Conservation (phyloP, 2,113 vertebrate genomes). For the Istiophorus platypterus region DNA sequence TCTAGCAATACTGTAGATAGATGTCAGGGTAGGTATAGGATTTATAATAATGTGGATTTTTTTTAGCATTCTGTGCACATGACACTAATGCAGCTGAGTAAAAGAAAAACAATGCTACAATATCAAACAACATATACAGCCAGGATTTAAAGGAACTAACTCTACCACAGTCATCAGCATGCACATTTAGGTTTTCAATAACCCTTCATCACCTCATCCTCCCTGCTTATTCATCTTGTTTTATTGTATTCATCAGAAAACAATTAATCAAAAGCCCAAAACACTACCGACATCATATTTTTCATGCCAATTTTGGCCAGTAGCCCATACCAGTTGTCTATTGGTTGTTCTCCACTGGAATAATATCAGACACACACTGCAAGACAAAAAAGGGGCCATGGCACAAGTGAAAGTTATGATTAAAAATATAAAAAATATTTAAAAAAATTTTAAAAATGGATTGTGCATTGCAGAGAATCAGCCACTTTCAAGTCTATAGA, state of each 20-base stretch:
- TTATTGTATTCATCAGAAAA: slow-evolving; percentile 41
- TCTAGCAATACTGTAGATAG: slow-evolving; percentile 31
- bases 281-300: slow-evolving; percentile 5
- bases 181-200: slow-evolving; percentile 56
- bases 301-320: slow-evolving; percentile 31
- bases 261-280: slow-evolving; percentile 57
- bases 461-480: slow-evolving; percentile 58
- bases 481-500: slow-evolving; percentile 56
- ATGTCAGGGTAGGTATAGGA: slow-evolving; percentile 14
- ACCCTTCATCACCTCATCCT: slow-evolving; percentile 7
- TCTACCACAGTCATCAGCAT: slow-evolving; percentile 68
- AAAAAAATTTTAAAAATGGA: not conserved
- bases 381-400: slow-evolving; percentile 31
- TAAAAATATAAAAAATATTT: slow-evolving; percentile 14
- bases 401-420: slow-evolving; percentile 13
- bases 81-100: slow-evolving; percentile 50
- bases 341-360: slow-evolving; percentile 31
- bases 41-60: slow-evolving; percentile 19
- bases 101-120: slow-evolving; percentile 41
- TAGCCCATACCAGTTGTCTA: slow-evolving; percentile 26
- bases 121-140: slow-evolving; percentile 64
- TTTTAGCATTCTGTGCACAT: slow-evolving; percentile 55
- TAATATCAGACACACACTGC: slow-evolving; percentile 47
- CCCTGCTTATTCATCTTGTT: slow-evolving; percentile 14
- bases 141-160: slow-evolving; percentile 41